Evolutionary conservation across 2,888 invertebrate genomes (phyloP), one percentile per base, ranked within the genome.

Genomic region (Drosophila basisetae): DNA sequence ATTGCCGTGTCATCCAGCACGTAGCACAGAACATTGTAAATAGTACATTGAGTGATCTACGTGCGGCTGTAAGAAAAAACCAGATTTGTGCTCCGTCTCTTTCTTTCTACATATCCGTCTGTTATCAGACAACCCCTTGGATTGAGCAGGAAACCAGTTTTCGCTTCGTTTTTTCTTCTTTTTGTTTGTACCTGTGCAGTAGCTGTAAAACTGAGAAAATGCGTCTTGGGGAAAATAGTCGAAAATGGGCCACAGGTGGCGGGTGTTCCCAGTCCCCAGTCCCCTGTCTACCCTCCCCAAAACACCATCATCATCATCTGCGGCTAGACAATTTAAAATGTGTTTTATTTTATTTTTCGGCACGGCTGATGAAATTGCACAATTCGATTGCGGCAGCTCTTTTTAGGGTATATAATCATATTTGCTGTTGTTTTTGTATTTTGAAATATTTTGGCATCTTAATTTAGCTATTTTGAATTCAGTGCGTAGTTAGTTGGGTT

Each of bases 281-380:
- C 9, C 2, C 39, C 35, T 6, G 22, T 33, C 41, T 13, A 9
- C 16, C 10, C 16, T 4, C 30, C 28, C 13, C 2, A 9, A 39
- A 37, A 31, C 53, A 22, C 25, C 39, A 39, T 39, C 47, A 31
- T 50, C 25, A 31, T 33, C 50, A 39, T 33, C 16, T n/a, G 39
- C 49, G 56, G 60, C 55, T 41, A 62, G 64, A 60, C 61, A 43
- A 25, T 52, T 28, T 25, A 43, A 68, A 54, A 49, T 64, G 30
- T 65, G 30, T 67, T 60, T 69, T 65, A 33, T 35, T 35, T n/a
- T 60, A 49, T 33, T 53, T 39, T 76, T 73, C 61, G 64, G 70
- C 66, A 39, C 33, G 84, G 85, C 90, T 85, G 85, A 85, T 70
- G 85, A 85, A 85, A 85, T 90, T 88, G 80, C 78, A 84, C 80